Percentiles rank a stretch among this genome's conserved stretches.
Evolutionary conservation across 2,888 invertebrate species (phyloP).

Genomic region (Nowickia ferox): DNA sequence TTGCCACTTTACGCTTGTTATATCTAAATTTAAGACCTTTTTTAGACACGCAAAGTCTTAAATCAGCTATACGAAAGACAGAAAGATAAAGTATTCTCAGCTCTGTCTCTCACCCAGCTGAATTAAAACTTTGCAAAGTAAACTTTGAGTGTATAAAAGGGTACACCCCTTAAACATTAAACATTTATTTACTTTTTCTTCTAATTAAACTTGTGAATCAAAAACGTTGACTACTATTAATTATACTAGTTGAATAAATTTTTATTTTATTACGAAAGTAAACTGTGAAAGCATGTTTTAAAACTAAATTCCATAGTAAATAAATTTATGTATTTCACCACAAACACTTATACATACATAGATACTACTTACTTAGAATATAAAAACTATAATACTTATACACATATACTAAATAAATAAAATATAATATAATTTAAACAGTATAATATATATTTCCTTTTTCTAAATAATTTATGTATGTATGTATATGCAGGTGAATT

Average conservation of each 20-base stretch:
- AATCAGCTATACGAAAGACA: too few relatives aligned
- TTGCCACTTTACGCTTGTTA: background rate
- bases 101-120: too few relatives aligned
- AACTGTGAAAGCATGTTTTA: slow-evolving; percentile 55
- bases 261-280: slow-evolving; percentile 40
- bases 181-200: background rate
- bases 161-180: too few relatives aligned
- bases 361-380: background rate
- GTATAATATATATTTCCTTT: background rate
- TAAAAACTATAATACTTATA: background rate
- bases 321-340: slow-evolving; percentile 5
- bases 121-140: too few relatives aligned
- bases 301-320: slow-evolving; percentile 39
- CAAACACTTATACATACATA: background rate
- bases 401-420: background rate
- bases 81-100: too few relatives aligned
- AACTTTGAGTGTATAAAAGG: too few relatives aligned
- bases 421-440: background rate
- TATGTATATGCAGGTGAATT: slow-evolving; percentile 9
- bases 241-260: slow-evolving; percentile 34
- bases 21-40: slow-evolving; percentile 1
- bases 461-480: slow-evolving; percentile 1
- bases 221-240: slow-evolving; percentile 31
- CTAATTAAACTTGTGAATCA: slow-evolving; percentile 44
- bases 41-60: too few relatives aligned